Evolutionary conservation across 2,113 vertebrate species (phyloP).

Genomic region (Prinia subflava): DNA sequence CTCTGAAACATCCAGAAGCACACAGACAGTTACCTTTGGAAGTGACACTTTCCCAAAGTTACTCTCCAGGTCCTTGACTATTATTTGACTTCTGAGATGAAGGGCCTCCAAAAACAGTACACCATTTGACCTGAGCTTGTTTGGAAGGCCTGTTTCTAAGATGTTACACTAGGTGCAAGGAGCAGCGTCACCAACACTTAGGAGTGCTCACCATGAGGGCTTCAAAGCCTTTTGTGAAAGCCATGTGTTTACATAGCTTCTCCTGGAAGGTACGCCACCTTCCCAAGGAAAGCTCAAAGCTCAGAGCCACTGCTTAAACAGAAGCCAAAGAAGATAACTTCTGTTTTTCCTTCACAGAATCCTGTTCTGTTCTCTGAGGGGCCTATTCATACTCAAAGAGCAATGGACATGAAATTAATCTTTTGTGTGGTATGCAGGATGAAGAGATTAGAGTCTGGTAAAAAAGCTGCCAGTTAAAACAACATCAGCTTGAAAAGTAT

Average conservation of each 20-base stretch:
- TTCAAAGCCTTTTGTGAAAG: neutral
- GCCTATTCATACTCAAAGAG: neutral
- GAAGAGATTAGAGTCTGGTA: neutral
- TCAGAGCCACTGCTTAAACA: neutral
- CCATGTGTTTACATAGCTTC: neutral
- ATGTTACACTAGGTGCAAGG: too few relatives aligned
- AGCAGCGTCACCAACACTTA: neutral
- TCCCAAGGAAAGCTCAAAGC: neutral
- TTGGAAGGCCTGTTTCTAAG: neutral
- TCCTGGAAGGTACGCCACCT: fast-evolving
- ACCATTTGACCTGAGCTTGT: neutral
- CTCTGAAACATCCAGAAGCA: constrained; percentile 64
- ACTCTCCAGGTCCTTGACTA: neutral
- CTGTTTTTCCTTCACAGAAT: neutral
- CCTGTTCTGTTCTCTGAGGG: neutral
- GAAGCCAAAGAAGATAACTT: neutral
- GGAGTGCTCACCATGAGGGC: neutral
- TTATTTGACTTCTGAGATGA: neutral
- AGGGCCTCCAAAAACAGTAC: neutral
- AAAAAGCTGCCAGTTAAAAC: neutral
- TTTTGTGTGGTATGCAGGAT: neutral
- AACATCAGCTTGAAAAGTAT: neutral
- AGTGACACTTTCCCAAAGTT: neutral
- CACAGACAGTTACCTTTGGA: neutral
- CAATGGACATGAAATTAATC: neutral